Evolutionary conservation across 2,113 vertebrate genomes (phyloP).

Genomic region (Helogale parvula): DNA sequence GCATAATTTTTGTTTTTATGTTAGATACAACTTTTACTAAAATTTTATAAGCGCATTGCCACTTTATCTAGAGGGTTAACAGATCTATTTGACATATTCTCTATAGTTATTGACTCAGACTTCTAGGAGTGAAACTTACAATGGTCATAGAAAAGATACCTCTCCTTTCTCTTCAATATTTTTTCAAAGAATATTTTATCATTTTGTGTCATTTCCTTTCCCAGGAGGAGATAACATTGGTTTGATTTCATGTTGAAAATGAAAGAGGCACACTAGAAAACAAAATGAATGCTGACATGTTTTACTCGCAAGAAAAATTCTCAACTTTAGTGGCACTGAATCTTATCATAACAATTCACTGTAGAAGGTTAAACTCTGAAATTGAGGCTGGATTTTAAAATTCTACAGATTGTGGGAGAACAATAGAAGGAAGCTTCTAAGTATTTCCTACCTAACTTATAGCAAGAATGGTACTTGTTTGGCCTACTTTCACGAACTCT

Average conservation of each 20-base stretch:
- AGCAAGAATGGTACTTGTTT: not conserved
- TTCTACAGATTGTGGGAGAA: not conserved
- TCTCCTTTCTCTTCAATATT: not conserved
- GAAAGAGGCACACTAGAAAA: not conserved
- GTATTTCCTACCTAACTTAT: not conserved
- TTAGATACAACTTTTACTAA: not conserved
- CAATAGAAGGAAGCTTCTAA: not conserved
- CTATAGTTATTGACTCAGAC: not conserved
- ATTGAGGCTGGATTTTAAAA: not conserved
- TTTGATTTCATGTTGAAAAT: slow-evolving; percentile 34
- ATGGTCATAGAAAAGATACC: not conserved
- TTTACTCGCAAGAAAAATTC: not conserved
- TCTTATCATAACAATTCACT: not conserved
- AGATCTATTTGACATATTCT: not conserved
- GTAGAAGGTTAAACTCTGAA: slow-evolving; percentile 20
- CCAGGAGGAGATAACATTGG: not conserved
- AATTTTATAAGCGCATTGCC: not conserved
- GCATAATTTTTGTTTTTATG: not conserved
- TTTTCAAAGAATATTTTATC: not conserved
- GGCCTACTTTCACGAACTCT: not conserved
- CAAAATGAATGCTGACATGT: slow-evolving; percentile 41
- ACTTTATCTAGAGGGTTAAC: not conserved
- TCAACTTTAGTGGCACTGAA: not conserved
- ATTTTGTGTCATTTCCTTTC: not conserved
- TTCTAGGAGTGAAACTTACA: not conserved